phyloP scores from a whole-genome alignment of 2,888 invertebrate genomes.

The Scelioninae gen. 1 region DNA sequence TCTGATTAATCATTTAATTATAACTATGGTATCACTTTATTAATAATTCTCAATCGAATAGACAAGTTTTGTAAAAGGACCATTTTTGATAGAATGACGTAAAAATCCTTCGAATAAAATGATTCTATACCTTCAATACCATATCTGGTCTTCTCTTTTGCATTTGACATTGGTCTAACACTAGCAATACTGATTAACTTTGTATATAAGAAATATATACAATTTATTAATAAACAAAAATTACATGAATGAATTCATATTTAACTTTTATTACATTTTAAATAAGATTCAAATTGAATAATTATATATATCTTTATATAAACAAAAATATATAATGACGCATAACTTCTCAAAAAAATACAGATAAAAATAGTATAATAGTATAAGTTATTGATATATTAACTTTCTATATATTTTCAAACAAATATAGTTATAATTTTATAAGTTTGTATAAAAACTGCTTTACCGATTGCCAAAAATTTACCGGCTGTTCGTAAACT shows the following conservation, averaged over 20 bases:
- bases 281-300: not conserved
- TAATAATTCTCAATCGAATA: conserved; percentile 4
- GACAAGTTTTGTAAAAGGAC: conserved; percentile 69
- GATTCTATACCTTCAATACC: conserved; percentile 70
- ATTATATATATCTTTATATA: no score
- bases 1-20: not conserved
- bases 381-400: no score
- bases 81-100: conserved; percentile 74
- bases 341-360: no score
- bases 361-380: no score
- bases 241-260: not conserved
- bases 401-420: no score
- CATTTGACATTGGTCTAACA: conserved; percentile 54
- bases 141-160: conserved; percentile 73
- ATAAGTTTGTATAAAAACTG: not conserved
- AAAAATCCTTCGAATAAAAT: conserved; percentile 73
- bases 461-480: not conserved
- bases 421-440: not conserved
- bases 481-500: not conserved
- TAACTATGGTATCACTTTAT: not conserved
- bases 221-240: not conserved
- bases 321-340: no score
- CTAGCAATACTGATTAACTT: conserved; percentile 26
- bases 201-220: conserved; percentile 4
- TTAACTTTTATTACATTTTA: not conserved